phyloP scores from a whole-genome alignment of 2,797 vertebrate species.

The Hyperoplus lanceolatus region DNA sequence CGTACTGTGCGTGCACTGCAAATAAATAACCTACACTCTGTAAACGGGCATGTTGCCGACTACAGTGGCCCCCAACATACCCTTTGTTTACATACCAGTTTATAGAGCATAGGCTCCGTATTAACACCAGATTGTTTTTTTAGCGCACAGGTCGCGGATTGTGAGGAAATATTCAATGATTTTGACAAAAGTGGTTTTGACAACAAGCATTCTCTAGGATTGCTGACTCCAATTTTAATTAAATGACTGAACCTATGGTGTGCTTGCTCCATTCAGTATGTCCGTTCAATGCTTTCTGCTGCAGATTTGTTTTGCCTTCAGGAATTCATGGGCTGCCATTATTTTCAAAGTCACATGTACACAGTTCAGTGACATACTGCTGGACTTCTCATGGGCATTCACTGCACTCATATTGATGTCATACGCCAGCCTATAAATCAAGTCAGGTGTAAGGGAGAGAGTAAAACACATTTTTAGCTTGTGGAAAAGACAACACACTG shows the following conservation, averaged over 20 bases:
- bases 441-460: background rate
- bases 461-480: background rate
- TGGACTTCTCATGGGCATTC: background rate
- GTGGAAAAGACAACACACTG: background rate
- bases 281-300: background rate
- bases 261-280: background rate
- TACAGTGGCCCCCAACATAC: no score
- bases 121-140: no score
- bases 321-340: background rate
- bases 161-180: no score
- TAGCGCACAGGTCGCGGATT: no score
- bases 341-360: conserved; percentile 4
- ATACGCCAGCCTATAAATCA: background rate
- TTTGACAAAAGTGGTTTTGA: no score
- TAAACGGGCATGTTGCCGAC: no score
- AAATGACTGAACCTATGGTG: background rate
- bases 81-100: no score
- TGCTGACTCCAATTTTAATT: background rate
- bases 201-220: no score
- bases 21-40: no score
- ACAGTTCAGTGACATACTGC: background rate
- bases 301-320: background rate
- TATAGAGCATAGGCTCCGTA: no score
- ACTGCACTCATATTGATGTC: no score
- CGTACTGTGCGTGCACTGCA: no score